A percentile compares a stretch with the other conserved stretches of the same genome.
Conservation (phyloP, 1,140 invertebrate genomes). For the Coenobita brevimanus region DNA sequence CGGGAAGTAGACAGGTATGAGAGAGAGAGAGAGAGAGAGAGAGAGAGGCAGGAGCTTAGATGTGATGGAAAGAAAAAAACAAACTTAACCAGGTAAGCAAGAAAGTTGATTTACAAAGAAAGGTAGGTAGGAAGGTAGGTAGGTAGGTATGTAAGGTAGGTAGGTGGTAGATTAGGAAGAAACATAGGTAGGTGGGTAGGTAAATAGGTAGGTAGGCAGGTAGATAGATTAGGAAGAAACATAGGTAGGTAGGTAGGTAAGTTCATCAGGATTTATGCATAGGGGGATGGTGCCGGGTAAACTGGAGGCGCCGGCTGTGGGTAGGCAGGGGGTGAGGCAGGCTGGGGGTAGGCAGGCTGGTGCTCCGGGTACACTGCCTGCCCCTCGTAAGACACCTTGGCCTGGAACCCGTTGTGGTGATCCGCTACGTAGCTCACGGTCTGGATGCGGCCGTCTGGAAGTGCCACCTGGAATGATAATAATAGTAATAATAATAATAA, state of each 20-base stretch:
- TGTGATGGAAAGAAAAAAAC: background rate
- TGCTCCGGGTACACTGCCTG: constrained; percentile 57
- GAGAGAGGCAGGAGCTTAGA: background rate
- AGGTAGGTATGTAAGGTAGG: too few species aligned
- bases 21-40: background rate
- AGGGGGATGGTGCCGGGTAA: constrained; percentile 6
- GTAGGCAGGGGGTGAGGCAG: background rate
- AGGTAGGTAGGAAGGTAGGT: too few species aligned
- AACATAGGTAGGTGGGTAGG: too few species aligned
- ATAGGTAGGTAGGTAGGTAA: too few species aligned
- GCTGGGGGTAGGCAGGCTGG: background rate
- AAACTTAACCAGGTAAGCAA: background rate
- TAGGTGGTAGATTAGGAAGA: too few species aligned
- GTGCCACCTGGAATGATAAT: constrained; percentile 55
- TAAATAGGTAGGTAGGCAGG: too few species aligned
- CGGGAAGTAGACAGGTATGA: background rate
- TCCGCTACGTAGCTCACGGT: constrained; percentile 69
- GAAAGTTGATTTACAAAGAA: too few species aligned
- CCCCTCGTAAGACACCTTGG: constrained; percentile 68
- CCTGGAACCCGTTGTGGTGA: constrained; percentile 69
- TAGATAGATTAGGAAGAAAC: too few species aligned
- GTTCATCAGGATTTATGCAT: too few species aligned
- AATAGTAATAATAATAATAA: too few species aligned
- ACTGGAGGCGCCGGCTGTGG: constrained; percentile 5
- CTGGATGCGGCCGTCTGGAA: constrained; percentile 71